phyloP scores from a whole-genome alignment of 1,140 invertebrate species.

The Psilanteris sp. region DNA sequence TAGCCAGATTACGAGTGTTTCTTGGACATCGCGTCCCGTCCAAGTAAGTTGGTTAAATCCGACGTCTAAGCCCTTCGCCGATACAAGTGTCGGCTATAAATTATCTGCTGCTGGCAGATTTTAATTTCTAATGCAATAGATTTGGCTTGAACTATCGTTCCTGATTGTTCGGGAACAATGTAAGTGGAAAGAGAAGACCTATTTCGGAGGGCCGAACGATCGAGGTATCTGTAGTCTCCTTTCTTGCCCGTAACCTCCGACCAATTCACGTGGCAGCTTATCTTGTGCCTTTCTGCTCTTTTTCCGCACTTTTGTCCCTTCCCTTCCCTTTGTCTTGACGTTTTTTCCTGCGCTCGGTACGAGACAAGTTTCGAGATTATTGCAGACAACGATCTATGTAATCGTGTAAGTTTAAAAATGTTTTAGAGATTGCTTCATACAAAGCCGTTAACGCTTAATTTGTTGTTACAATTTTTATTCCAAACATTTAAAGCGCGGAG shows the following conservation, averaged over 20 bases:
- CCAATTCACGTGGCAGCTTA: conserved; percentile 52
- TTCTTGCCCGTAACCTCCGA: conserved; percentile 31
- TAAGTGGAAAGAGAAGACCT: conserved; percentile 61
- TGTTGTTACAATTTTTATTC: background rate
- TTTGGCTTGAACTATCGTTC: conserved; percentile 43
- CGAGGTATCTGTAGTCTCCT: conserved; percentile 33
- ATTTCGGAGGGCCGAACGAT: conserved; percentile 52
- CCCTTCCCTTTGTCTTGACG: conserved; percentile 22
- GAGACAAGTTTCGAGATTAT: conserved; percentile 48
- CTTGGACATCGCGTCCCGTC: conserved; percentile 2
- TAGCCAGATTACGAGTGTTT: conserved; percentile 18
- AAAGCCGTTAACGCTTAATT: conserved; percentile 18
- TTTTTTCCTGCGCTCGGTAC: conserved; percentile 13
- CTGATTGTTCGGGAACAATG: conserved; percentile 58
- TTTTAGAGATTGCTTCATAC: conserved; percentile 13
- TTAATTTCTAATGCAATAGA: conserved; percentile 62
- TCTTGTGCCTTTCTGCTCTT: conserved; percentile 36
- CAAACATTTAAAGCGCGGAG: background rate
- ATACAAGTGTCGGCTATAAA: conserved; percentile 28
- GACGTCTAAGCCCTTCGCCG: background rate
- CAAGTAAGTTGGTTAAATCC: conserved; percentile 9
- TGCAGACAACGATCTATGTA: conserved; percentile 37
- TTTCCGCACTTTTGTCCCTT: conserved; percentile 36
- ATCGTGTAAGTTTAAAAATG: conserved; percentile 21
- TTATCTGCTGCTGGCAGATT: conserved; percentile 42